A percentile compares a stretch with the other conserved stretches of the same genome.
phyloP scores from a whole-genome alignment of 2,888 invertebrate species.

The Melinaea menophilus region DNA sequence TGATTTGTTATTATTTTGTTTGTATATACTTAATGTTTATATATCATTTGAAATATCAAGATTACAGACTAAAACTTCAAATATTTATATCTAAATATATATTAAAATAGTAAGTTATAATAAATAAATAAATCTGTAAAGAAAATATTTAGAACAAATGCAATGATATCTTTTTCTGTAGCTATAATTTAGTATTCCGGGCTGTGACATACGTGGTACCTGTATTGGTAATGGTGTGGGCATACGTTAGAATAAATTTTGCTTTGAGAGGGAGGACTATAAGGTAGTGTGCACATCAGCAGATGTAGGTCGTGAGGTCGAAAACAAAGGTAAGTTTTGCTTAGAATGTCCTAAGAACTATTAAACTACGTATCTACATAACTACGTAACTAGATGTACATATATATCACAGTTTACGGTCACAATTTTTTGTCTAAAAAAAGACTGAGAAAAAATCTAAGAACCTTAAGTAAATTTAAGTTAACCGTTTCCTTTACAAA shows the following conservation, averaged over 20 bases:
- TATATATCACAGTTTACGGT: slow-evolving; percentile 5
- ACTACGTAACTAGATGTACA: not conserved
- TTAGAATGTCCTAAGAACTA: no score
- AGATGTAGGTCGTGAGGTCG: slow-evolving; percentile 89
- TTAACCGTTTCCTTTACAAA: no score
- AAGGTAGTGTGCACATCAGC: slow-evolving; percentile 90
- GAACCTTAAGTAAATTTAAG: no score
- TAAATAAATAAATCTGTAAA: not conserved
- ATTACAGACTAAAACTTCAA: no score
- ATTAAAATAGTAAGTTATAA: no score
- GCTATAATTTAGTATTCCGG: slow-evolving; percentile 90
- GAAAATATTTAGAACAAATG: not conserved
- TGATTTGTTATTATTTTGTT: no score
- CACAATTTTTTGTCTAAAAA: no score
- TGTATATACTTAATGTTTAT: no score
- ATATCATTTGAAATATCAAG: no score
- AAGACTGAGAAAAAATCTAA: no score
- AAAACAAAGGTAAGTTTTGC: slow-evolving; percentile 84
- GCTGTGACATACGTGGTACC: slow-evolving; percentile 90
- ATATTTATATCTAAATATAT: no score
- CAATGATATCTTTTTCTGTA: slow-evolving; percentile 47
- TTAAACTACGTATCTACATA: no score
- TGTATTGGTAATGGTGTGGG: slow-evolving; percentile 88
- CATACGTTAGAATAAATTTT: slow-evolving; percentile 89
- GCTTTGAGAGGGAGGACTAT: slow-evolving; percentile 90